Percentiles rank a stretch among this genome's conserved stretches.
These are phyloP conservation scores for Trogon surrucura DNA, from an alignment of 2,113 vertebrate species.

Conservation along the genomic window DNA sequence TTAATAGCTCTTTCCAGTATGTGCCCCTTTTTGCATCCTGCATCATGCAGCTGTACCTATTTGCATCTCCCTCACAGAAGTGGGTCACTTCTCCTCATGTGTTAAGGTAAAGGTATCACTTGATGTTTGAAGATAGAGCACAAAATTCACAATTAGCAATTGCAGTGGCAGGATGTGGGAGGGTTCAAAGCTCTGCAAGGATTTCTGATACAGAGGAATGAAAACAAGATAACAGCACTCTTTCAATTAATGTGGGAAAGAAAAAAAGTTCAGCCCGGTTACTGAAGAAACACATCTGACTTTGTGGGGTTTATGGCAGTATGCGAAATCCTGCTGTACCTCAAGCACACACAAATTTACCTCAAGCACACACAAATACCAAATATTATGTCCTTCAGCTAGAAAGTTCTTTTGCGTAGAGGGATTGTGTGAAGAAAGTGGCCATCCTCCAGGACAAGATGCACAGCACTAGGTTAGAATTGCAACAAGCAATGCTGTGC, in stretches of 20 bases:
- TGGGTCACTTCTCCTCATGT: not conserved
- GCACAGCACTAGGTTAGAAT: not conserved
- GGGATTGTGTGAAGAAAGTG: not conserved
- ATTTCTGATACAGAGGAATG: not conserved
- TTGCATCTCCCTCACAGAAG: fast-evolving
- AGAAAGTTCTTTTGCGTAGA: not conserved
- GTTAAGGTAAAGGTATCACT: not conserved
- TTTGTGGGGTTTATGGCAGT: not conserved
- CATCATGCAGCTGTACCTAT: not conserved
- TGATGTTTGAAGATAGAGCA: not conserved
- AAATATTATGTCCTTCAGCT: not conserved
- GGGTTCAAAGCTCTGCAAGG: not conserved
- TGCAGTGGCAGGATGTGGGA: not conserved
- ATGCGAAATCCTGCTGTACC: not conserved
- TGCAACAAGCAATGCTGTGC: not conserved
- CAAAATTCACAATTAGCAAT: not conserved
- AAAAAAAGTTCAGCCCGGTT: not conserved
- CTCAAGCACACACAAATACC: not conserved
- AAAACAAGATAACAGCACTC: not conserved
- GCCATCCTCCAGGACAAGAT: not conserved
- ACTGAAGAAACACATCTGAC: not conserved
- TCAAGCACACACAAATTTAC: not conserved
- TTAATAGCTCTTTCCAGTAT: not conserved
- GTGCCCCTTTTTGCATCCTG: not conserved
- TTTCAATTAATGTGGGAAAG: not conserved